These are phyloP conservation scores for Molossus alvarezi DNA, from an alignment of 2,797 vertebrate genomes.

Conservation along the genomic window DNA sequence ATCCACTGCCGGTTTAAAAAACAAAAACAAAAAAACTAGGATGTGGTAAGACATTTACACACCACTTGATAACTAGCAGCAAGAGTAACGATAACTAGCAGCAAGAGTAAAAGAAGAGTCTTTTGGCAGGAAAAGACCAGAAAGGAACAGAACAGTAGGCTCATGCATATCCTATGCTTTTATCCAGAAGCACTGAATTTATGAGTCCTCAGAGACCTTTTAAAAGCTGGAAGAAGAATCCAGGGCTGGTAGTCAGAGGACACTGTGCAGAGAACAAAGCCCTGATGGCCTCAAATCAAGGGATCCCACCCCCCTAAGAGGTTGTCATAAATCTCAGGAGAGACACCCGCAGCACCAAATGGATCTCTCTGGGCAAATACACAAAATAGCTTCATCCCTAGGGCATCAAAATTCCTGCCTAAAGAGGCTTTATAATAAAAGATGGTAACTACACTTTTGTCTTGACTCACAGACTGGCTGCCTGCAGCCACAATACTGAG, in stretches of 20 bases:
- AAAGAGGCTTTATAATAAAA: constrained; percentile 82
- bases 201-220: constrained; percentile 76
- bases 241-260: constrained; percentile 71
- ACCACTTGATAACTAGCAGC: constrained; percentile 49
- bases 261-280: constrained; percentile 74
- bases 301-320: background rate
- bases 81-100: constrained; percentile 51
- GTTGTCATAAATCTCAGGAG: constrained; percentile 68
- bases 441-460: constrained; percentile 79
- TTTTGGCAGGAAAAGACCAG: constrained; percentile 64
- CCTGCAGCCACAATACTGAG: constrained; percentile 74
- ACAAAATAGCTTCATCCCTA: constrained; percentile 76
- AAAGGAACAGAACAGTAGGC: constrained; percentile 61
- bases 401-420: constrained; percentile 77
- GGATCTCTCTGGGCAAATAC: constrained; percentile 68
- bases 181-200: constrained; percentile 75
- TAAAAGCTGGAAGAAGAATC: constrained; percentile 77
- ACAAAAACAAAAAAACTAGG: background rate
- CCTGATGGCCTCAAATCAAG: constrained; percentile 46
- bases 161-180: constrained; percentile 63
- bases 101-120: constrained; percentile 42
- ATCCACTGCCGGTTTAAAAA: background rate
- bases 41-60: constrained; percentile 47
- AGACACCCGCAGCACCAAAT: constrained; percentile 69
- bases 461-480: constrained; percentile 83